These are phyloP conservation scores for Chlamydotis undulata DNA, from an alignment of 2,113 vertebrate species.

Conservation along the genomic window DNA sequence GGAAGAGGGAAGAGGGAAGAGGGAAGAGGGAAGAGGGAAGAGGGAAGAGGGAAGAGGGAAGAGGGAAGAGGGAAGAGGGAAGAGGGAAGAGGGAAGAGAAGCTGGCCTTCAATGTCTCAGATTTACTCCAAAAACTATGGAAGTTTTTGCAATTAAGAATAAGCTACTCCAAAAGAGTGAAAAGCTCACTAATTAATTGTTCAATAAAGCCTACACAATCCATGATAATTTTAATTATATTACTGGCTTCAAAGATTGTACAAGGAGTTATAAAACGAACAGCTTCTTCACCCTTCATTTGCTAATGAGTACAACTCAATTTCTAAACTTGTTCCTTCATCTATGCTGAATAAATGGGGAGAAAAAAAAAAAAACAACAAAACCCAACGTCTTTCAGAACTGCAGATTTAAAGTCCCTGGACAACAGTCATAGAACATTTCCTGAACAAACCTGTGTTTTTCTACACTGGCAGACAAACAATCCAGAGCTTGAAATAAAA, in stretches of 20 bases:
- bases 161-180: not conserved
- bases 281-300: constrained; percentile 27
- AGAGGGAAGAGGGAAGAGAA: not conserved
- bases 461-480: not conserved
- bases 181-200: not conserved
- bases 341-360: not conserved
- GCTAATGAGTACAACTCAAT: not conserved
- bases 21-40: no score
- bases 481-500: not conserved
- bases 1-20: no score
- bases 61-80: no score
- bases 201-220: not conserved
- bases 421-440: not conserved
- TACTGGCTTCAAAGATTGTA: not conserved
- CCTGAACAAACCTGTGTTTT: not conserved
- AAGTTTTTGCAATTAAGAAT: not conserved
- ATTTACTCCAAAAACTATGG: not conserved
- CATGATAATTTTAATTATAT: not conserved
- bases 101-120: not conserved
- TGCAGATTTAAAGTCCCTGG: not conserved
- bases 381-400: not conserved
- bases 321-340: not conserved
- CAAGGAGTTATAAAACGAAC: constrained; percentile 11
- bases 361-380: not conserved
- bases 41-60: no score